Percentiles rank a stretch among this genome's conserved stretches.
phyloP scores from a whole-genome alignment of 1,140 invertebrate genomes.

The Calycopis cecrops region DNA sequence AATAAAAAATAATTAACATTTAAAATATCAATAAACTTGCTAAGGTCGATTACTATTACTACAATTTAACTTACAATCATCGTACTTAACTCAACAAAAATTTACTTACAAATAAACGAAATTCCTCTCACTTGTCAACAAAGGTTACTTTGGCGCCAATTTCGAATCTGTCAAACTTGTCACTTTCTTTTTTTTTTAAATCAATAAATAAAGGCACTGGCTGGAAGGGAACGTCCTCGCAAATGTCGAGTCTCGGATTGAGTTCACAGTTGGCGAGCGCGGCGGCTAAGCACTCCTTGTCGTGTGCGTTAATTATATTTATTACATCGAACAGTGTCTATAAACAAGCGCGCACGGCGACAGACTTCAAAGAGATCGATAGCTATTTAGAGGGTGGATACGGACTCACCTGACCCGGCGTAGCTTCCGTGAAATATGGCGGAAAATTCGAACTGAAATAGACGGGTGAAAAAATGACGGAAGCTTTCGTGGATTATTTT shows the following conservation, averaged over 20 bases:
- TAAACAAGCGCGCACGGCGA: conserved; percentile 57
- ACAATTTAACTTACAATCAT: too few relatives aligned
- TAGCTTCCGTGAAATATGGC: conserved; percentile 23
- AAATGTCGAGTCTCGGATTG: conserved; percentile 61
- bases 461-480: background rate
- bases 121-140: background rate
- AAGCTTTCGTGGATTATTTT: too few relatives aligned
- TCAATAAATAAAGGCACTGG: conserved; percentile 40
- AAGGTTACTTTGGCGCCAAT: conserved; percentile 32
- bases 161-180: conserved; percentile 34
- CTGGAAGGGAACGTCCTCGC: conserved; percentile 60
- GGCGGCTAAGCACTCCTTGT: conserved; percentile 50
- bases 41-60: too few relatives aligned
- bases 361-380: conserved; percentile 66
- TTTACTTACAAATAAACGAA: too few relatives aligned
- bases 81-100: too few relatives aligned
- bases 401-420: conserved; percentile 19
- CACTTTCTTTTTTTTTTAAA: conserved; percentile 36
- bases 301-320: conserved; percentile 70
- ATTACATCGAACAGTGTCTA: conserved; percentile 64
- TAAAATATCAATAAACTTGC: too few relatives aligned
- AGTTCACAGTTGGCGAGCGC: conserved; percentile 58
- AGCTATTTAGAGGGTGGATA: conserved; percentile 53
- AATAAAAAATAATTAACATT: too few relatives aligned
- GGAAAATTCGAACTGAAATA: conserved; percentile 8